Conservation (phyloP, 2,113 vertebrate genomes). For the Aplodontia rufa region DNA sequence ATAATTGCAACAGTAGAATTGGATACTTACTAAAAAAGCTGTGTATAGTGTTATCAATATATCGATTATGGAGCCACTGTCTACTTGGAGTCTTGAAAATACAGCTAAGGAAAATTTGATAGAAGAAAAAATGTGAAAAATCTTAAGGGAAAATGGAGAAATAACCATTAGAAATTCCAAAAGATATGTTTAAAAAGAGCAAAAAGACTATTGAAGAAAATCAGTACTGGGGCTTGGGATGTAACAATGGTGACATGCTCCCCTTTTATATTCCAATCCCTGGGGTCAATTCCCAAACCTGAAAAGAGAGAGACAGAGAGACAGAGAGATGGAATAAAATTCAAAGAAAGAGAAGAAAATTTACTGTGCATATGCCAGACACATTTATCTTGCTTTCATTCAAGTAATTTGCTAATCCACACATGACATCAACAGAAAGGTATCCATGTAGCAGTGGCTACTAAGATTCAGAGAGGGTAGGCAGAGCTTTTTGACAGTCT, state of each 20-base stretch:
- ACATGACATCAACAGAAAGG: background rate
- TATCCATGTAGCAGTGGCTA: background rate
- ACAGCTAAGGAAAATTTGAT: background rate
- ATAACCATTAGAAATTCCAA: background rate
- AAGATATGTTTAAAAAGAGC: background rate
- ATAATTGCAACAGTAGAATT: background rate
- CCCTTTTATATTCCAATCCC: no score
- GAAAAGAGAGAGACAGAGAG: no score
- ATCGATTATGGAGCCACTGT: background rate
- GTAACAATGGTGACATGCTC: background rate
- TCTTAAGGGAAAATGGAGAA: background rate
- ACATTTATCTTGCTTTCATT: background rate
- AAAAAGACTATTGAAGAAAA: background rate
- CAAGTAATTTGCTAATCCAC: background rate
- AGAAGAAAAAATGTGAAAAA: background rate
- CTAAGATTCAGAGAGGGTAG: background rate
- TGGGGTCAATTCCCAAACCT: no score
- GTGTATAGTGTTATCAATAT: background rate
- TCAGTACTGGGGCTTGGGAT: background rate
- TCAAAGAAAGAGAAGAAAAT: background rate
- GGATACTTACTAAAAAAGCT: background rate
- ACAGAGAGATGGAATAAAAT: background rate
- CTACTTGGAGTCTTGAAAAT: background rate
- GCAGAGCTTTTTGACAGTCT: background rate
- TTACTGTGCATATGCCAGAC: background rate